phyloP scores from a whole-genome alignment of 1,140 invertebrate genomes.

The Euura lappo region DNA sequence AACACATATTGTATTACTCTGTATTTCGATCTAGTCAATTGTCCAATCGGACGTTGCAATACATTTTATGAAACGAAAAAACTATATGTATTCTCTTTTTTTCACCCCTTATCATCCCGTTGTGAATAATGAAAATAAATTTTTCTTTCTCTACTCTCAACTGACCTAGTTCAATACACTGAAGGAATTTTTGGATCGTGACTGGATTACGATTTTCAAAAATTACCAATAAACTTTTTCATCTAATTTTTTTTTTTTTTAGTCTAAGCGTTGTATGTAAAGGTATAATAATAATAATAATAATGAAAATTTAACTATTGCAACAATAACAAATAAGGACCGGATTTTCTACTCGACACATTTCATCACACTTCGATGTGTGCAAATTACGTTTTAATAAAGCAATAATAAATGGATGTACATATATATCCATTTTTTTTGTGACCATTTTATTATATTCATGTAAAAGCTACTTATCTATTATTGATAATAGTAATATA shows the following conservation, averaged over 20 bases:
- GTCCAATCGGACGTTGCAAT: conserved; percentile 44
- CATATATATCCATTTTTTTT: not conserved
- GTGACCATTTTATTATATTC: not conserved
- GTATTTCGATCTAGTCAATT: conserved; percentile 50
- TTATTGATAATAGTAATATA: not conserved
- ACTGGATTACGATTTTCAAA: not conserved
- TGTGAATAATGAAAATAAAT: conserved; percentile 15
- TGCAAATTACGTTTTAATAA: too few relatives aligned
- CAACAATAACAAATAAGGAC: not conserved
- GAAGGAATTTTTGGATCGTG: too few relatives aligned
- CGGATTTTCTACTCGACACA: not conserved
- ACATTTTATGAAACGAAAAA: conserved; percentile 29
- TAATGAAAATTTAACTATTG: not conserved
- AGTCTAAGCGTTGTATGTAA: not conserved
- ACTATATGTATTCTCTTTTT: not conserved
- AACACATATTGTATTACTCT: conserved; percentile 3
- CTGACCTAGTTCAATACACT: too few relatives aligned
- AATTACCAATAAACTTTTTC: too few relatives aligned
- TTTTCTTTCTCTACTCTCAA: conserved; percentile 2
- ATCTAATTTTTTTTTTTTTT: too few relatives aligned
- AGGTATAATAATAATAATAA: conserved; percentile 4
- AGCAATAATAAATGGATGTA: not conserved
- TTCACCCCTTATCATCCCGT: too few relatives aligned
- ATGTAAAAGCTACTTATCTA: not conserved
- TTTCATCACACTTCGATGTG: not conserved